Conservation (phyloP, 2,888 invertebrate species). For the Neocrepidodera transversa region DNA sequence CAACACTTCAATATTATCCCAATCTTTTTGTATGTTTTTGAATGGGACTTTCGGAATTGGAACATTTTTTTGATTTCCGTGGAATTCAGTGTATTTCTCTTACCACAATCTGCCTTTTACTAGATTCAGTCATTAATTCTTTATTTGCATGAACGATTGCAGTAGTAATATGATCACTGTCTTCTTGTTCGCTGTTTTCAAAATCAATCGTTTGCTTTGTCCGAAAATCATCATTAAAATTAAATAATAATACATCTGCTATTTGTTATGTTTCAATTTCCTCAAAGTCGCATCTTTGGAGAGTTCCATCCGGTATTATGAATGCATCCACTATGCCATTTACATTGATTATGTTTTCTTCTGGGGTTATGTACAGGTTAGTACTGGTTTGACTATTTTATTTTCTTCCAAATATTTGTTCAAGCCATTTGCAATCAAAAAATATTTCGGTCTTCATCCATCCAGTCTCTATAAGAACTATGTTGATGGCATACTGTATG, state of each 20-base stretch:
- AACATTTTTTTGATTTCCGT: no score
- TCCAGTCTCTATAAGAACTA: conserved; percentile 28
- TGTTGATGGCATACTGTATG: conserved; percentile 34
- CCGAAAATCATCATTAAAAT: no score
- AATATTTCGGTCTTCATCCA: conserved; percentile 33
- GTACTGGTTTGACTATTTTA: conserved; percentile 34
- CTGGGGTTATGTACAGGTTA: conserved; percentile 16
- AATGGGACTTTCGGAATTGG: not conserved
- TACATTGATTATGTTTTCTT: not conserved
- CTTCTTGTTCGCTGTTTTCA: no score
- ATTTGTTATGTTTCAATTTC: not conserved
- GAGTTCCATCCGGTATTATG: conserved; percentile 3
- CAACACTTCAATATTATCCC: not conserved
- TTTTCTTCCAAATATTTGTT: conserved; percentile 18
- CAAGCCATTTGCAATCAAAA: conserved; percentile 18
- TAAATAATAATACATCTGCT: no score
- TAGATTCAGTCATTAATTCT: no score
- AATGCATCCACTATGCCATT: conserved; percentile 6
- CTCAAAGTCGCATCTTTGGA: not conserved
- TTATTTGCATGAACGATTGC: no score
- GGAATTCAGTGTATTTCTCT: no score
- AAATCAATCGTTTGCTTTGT: no score
- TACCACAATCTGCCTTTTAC: no score
- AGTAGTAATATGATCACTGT: no score
- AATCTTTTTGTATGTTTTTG: not conserved